Evolutionary conservation across 2,888 invertebrate species (phyloP), one percentile per base, ranked within the genome.

Genomic region (Athalia circularis): DNA sequence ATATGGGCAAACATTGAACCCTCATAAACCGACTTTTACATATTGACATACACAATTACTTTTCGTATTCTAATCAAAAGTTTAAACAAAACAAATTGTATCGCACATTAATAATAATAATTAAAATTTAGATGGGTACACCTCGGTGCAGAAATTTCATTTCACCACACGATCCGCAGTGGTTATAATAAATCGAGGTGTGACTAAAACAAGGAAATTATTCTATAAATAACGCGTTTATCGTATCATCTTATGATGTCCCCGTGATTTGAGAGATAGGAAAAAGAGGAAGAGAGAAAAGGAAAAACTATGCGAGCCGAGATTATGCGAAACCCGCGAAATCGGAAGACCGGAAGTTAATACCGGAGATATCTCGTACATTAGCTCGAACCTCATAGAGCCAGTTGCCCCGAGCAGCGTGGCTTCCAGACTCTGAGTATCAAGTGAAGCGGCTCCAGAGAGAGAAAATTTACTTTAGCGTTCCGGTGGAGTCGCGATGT

Each of bases 391-490:
- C 47, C 13, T 65, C 7, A 6, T 47, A 3, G 47, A 13, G 65
- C 65, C 13, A 11, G 68, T 68, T 9, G 29, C 29, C 52, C n/a
- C 68, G 52, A 54, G 54, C 29, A 54, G 29, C 11, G 85, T 87
- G 85, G 86, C 86, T 84, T 86, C 85, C 84, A 83, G 82, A 82
- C 81, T 64, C 68, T 65, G 82, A 81, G 82, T 80, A 81, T 81
- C 81, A 79, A 84, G 77, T 78, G 84, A 29, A 29, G 29, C 29
- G 29, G 29, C 29, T 83, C 84, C 85, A 83, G 54, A 54, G 54
- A 7, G 11, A n/a, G n/a, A 72, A 47, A 72, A 72, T 72, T 68
- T 50, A 68, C 68, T 68, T 43, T 50, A 68, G 68, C 52, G 68
- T 54, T 72, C 47, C 13, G 45, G 29, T n/a, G 79, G 81, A 82